Evolutionary conservation across 2,113 vertebrate genomes (phyloP), one percentile per base, ranked within the genome.

Genomic region (Oostethus manadensis): DNA sequence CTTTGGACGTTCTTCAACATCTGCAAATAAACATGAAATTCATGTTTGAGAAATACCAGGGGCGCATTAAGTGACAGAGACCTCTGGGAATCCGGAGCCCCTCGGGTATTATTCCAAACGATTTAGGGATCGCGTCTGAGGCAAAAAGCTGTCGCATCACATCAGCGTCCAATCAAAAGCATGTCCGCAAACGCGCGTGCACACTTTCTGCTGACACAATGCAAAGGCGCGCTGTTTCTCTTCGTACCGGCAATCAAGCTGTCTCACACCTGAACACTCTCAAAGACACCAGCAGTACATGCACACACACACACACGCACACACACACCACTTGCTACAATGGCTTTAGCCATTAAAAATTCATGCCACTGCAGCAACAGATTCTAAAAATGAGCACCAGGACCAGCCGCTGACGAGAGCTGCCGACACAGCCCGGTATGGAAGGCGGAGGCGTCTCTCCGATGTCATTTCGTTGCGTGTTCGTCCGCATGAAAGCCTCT

Each of bases 281-380:
- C 20, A 47, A 35, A 64, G 16, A 33, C 42, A 40, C 53, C 35
- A 14, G 14, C 51, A 8, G n/a, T 54, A 51, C 16, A 15, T 29
- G 33, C 59, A 58, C 18, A 23, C 16, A 48, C 43, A 51, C 51
- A 69, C 58, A 58, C 59, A 75, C 47, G 23, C 54, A 68, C 51
- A 67, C 56, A 58, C 57, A 68, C 60, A 67, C 73, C 74, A 64
- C 47, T 64, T 74, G 72, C 73, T 69, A 80, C 72, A 76, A 82
- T 77, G 84, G 77, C 64, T 47, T 62, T 15, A 55, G 11, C 60
- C 78, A 89, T 90, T 88, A 90, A 86, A 89, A 87, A 89, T 89
- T 80, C 77, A 90, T 88, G 74, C 67, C 79, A 81, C 86, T 90
- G 86, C 86, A 89, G 87, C 83, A 86, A 85, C 84, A 86, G 79